Conservation (phyloP, 2,888 invertebrate genomes). For the Eilema caniola region DNA sequence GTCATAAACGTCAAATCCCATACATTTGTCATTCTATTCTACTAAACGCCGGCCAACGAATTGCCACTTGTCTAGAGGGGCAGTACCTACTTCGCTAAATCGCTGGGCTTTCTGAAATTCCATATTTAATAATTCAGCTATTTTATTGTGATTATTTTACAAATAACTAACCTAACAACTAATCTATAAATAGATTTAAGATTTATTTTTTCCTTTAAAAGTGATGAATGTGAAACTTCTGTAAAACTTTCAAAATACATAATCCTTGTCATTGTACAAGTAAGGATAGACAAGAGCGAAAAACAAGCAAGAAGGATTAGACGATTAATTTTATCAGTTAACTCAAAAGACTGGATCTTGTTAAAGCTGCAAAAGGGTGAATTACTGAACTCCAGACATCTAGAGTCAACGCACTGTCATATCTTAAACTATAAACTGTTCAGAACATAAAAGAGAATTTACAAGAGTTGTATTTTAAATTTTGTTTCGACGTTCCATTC, state of each 20-base stretch:
- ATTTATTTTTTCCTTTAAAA: too few species aligned
- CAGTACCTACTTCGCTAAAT: not conserved
- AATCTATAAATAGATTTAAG: too few species aligned
- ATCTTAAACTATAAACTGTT: constrained; percentile 25
- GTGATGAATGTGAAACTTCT: not conserved
- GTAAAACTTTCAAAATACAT: not conserved
- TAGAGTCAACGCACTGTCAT: constrained; percentile 43
- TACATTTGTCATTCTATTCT: too few species aligned
- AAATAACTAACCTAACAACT: not conserved
- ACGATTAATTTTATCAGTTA: constrained; percentile 5
- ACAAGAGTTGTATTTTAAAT: constrained; percentile 32
- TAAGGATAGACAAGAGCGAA: not conserved
- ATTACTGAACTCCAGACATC: constrained; percentile 29
- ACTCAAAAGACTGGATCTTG: constrained; percentile 19
- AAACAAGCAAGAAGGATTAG: not conserved
- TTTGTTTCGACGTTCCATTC: constrained; percentile 6
- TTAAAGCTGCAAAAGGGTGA: constrained; percentile 4
- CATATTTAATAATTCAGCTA: not conserved
- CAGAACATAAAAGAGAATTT: constrained; percentile 21
- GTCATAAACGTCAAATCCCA: too few species aligned
- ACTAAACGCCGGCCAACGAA: too few species aligned
- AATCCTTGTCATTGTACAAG: not conserved
- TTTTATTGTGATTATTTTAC: not conserved
- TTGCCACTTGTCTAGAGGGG: too few species aligned
- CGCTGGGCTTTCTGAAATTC: not conserved